Percentiles rank a stretch among this genome's conserved stretches.
Conservation (phyloP, 2,888 invertebrate species). For the Lepidonotus clava region DNA sequence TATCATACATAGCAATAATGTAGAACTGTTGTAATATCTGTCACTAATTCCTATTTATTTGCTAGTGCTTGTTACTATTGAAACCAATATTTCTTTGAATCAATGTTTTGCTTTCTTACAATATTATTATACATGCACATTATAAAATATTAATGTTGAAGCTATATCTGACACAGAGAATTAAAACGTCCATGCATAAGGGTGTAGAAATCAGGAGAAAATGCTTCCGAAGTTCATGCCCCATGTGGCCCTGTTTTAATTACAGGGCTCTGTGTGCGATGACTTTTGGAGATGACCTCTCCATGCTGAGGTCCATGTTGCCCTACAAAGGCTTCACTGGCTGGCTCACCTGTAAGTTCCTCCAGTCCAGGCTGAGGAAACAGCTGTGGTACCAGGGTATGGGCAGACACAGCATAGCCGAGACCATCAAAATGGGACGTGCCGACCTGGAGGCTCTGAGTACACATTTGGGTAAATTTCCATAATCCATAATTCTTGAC, state of each 20-base stretch:
- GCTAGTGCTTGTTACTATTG: too few species aligned
- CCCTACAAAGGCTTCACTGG: slow-evolving; percentile 57
- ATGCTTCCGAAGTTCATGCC: not conserved
- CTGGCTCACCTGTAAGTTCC: not conserved
- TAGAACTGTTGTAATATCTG: too few species aligned
- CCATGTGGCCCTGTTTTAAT: not conserved
- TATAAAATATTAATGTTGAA: too few species aligned
- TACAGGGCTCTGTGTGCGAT: slow-evolving; percentile 76
- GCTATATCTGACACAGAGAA: not conserved
- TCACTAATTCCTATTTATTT: too few species aligned
- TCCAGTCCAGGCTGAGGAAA: slow-evolving; percentile 46
- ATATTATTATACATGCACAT: too few species aligned
- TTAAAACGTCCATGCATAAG: not conserved
- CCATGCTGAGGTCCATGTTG: slow-evolving; percentile 63
- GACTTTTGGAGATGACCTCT: slow-evolving; percentile 69
- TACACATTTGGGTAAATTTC: slow-evolving; percentile 75
- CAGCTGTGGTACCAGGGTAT: slow-evolving; percentile 79
- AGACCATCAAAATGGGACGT: slow-evolving; percentile 76
- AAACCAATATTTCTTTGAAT: not conserved
- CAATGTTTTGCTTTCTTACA: not conserved
- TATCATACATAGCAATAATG: not conserved
- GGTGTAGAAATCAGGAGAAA: not conserved
- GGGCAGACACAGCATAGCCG: slow-evolving; percentile 77
- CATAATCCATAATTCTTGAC: too few species aligned
- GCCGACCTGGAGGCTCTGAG: slow-evolving; percentile 78